These are phyloP conservation scores for Cybosia mesomella DNA, from an alignment of 2,888 invertebrate genomes.

Conservation along the genomic window DNA sequence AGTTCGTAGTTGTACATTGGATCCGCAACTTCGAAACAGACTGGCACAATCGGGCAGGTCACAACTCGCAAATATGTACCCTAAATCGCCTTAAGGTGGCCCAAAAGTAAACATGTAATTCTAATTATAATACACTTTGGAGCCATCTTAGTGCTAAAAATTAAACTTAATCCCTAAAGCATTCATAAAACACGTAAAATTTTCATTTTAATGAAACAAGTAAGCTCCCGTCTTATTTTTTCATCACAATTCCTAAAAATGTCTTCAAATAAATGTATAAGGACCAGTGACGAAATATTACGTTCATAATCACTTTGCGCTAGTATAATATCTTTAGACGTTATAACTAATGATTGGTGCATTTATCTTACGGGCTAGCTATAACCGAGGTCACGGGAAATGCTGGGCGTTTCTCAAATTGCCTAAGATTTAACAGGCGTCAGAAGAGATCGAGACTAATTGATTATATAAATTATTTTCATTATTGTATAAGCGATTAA, in stretches of 20 bases:
- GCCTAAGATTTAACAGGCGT: constrained; percentile 38
- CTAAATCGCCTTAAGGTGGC: no score
- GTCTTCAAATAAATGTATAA: constrained; percentile 46
- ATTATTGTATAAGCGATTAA: background rate
- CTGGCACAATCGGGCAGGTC: no score
- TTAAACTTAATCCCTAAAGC: background rate
- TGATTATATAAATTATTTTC: constrained; percentile 31
- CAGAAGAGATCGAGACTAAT: constrained; percentile 34
- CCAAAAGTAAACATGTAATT: no score
- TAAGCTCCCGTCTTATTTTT: constrained; percentile 25
- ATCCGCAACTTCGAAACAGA: no score
- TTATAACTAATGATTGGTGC: constrained; percentile 52
- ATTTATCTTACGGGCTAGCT: constrained; percentile 48
- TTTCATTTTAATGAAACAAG: background rate
- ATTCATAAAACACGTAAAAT: background rate
- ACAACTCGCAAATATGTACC: no score
- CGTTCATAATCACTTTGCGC: constrained; percentile 50
- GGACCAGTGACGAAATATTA: constrained; percentile 51
- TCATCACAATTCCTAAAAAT: constrained; percentile 37
- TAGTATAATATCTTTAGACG: constrained; percentile 51
- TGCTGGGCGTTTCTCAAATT: constrained; percentile 43
- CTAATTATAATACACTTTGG: no score
- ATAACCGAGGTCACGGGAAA: constrained; percentile 46
- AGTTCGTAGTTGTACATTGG: no score
- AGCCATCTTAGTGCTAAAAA: no score